Percentiles rank a stretch among this genome's conserved stretches.
Conservation (phyloP, 1,140 invertebrate species). For the Drosophila yakuba region DNA sequence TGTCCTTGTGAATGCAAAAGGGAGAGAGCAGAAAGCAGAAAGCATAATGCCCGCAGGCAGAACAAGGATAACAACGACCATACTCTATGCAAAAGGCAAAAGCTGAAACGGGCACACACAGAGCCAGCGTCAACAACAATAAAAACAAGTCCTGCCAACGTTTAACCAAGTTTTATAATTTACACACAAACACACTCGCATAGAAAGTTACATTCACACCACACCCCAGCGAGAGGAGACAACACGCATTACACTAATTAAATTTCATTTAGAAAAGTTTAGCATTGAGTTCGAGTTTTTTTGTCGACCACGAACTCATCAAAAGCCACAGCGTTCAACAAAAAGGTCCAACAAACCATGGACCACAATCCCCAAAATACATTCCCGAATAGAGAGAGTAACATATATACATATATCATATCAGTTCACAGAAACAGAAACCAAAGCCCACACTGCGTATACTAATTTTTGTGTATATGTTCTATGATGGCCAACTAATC, state of each 20-base stretch:
- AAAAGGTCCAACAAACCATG: neutral
- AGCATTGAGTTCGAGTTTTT: constrained; percentile 43
- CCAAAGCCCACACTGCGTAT: constrained; percentile 5
- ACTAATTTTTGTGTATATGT: constrained; percentile 59
- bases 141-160: constrained; percentile 57
- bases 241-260: constrained; percentile 70
- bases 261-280: constrained; percentile 75
- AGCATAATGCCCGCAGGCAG: constrained; percentile 38
- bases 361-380: constrained; percentile 4
- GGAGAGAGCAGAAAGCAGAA: constrained; percentile 11
- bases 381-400: too few relatives aligned
- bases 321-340: constrained; percentile 34
- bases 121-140: constrained; percentile 19
- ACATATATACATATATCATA: constrained; percentile 14
- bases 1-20: constrained; percentile 51
- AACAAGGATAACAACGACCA: constrained; percentile 51
- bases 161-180: constrained; percentile 79
- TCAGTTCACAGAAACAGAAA: constrained; percentile 1
- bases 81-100: constrained; percentile 42
- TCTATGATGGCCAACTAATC: constrained; percentile 58
- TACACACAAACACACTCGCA: constrained; percentile 35
- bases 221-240: constrained; percentile 1
- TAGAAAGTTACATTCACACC: too few relatives aligned
- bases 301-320: constrained; percentile 39
- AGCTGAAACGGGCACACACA: constrained; percentile 44